phyloP scores from a whole-genome alignment of 2,888 invertebrate species.

The Eremobia ochroleuca region DNA sequence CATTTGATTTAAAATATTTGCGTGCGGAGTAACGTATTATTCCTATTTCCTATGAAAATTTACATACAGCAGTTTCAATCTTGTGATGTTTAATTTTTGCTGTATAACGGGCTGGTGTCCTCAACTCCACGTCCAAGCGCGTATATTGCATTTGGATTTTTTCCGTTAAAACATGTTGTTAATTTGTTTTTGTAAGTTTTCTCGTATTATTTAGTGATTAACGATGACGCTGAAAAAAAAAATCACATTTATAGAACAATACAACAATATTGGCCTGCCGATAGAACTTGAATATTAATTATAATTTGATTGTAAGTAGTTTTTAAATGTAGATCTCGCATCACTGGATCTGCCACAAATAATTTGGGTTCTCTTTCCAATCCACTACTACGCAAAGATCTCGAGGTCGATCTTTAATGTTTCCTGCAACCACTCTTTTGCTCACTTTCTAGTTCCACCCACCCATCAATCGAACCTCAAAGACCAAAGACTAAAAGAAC shows the following conservation, averaged over 20 bases:
- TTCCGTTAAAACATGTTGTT: too few species aligned
- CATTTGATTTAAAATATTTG: conserved; percentile 1
- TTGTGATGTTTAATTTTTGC: too few species aligned
- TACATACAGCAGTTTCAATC: neutral
- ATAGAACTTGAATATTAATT: neutral
- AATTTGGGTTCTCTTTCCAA: neutral
- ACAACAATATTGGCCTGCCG: neutral
- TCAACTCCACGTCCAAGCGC: too few species aligned
- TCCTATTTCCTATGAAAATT: conserved; percentile 1
- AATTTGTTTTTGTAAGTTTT: neutral
- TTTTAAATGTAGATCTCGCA: neutral
- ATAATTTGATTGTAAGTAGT: neutral
- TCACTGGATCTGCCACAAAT: too few species aligned
- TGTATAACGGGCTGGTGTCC: too few species aligned
- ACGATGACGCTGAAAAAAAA: neutral
- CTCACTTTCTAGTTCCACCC: too few species aligned
- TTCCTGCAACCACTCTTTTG: neutral
- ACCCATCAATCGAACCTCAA: too few species aligned
- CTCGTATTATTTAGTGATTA: neutral
- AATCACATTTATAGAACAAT: neutral
- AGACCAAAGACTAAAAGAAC: neutral
- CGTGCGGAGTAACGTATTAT: neutral
- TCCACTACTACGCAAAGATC: neutral
- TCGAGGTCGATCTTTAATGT: neutral
- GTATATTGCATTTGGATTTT: too few species aligned